Conservation (phyloP, 2,797 vertebrate genomes). For the Erpetoichthys calabaricus region DNA sequence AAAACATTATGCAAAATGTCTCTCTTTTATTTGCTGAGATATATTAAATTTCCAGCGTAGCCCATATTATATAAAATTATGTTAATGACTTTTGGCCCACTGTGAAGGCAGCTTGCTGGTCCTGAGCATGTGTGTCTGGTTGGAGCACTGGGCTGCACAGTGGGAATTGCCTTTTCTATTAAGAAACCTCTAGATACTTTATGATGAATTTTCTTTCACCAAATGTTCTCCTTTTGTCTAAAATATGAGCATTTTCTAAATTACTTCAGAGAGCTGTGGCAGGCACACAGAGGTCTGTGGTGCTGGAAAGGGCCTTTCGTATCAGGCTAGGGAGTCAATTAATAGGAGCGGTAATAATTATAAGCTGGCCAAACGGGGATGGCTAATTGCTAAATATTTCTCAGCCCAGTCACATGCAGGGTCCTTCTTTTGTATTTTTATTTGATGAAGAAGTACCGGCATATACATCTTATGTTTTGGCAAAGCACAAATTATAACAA, state of each 20-base stretch:
- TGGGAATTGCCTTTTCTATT: constrained; percentile 99
- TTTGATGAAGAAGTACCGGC: constrained; percentile 2
- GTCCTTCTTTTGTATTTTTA: constrained; percentile 18
- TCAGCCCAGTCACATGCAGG: constrained; percentile 44
- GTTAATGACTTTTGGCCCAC: constrained; percentile 93
- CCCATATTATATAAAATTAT: constrained; percentile 99
- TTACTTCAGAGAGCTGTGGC: constrained; percentile 91
- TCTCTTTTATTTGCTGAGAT: constrained; percentile 93
- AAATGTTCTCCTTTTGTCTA: constrained; percentile 96
- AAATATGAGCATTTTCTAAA: constrained; percentile 97
- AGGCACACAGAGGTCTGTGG: constrained; percentile 76
- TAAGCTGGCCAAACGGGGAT: constrained; percentile 67
- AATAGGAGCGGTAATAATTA: constrained; percentile 77
- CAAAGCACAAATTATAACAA: too few relatives aligned
- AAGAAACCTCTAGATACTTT: constrained; percentile 99
- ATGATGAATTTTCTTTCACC: constrained; percentile 99
- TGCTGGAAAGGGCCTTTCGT: constrained; percentile 69
- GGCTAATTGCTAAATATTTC: constrained; percentile 58
- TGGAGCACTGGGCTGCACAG: constrained; percentile 87
- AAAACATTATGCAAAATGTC: constrained; percentile 90
- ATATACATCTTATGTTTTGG: not conserved
- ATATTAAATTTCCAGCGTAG: constrained; percentile 95
- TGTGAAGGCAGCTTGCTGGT: constrained; percentile 97
- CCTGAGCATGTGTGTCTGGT: constrained; percentile 94
- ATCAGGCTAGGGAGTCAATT: constrained; percentile 82